Base-by-base conservation (phyloP, 2,888 invertebrate species). In the Lithophane leautieri region DNA sequence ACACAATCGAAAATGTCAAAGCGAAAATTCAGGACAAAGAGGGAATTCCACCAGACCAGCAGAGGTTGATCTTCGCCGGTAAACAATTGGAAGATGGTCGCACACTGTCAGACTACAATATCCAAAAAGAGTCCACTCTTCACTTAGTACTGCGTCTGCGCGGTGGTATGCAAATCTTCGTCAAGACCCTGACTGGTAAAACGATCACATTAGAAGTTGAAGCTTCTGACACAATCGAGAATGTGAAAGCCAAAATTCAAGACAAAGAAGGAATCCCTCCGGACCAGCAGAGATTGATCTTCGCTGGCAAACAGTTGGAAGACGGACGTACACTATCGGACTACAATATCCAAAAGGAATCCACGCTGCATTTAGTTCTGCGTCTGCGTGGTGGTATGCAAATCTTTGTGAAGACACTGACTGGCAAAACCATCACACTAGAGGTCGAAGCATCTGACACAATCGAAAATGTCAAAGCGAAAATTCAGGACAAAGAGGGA, bases 341-440 rank as follows among this genome's bases (percentile, higher is more conserved):
- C 1, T 85, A 85, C 44, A 85, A 85, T 0, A 86, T 86, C 3
- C 85, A 86, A 0, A 86, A 86, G 2, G 86, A 86, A 7, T 86
- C 86, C 0, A 90, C 97, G 0, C 93, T 97, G 4, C 97, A 97
- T 86, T 93, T 97, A 67, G 86, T 86, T 0, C 22, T 66, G 0
- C 66, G 66, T n/a, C 66, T 66, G 0, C 0, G 66, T 0, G 66
- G 66, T 0, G 66, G 66, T 0, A 66, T 66, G 66, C 66, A 66
- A 66, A 66, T 66, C 22, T 66, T 66, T 0, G 66, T 66, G 0
- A 66, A 66, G 16, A 66, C 66, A 0, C 66, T 66, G 28, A 66
- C 66, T 34, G 66, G 66, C 0, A 66, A 66, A 0, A 66, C 66
- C 0, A 66, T 66, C 0, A 66, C 66, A 0, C 1, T 66, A 0